Percentiles rank a stretch among this genome's conserved stretches.
Conservation (phyloP, 2,797 vertebrate species). For the Sebastes itinus region DNA sequence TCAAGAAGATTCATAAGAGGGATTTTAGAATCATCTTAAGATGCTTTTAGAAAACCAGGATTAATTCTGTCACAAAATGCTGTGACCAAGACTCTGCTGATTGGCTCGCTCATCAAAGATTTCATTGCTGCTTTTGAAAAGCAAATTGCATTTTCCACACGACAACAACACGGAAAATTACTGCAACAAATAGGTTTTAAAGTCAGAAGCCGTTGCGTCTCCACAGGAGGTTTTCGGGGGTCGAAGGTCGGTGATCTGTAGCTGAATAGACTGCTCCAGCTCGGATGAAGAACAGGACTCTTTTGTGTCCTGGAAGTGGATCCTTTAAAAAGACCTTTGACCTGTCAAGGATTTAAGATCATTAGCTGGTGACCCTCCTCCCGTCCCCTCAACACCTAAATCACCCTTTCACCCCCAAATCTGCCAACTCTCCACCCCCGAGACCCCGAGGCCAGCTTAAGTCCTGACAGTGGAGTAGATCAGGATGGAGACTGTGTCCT, state of each 20-base stretch:
- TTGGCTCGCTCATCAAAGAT: not conserved
- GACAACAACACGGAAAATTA: not conserved
- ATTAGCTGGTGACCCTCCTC: constrained; percentile 69
- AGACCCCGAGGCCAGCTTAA: constrained; percentile 31
- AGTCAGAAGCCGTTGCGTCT: constrained; percentile 8
- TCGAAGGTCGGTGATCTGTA: constrained; percentile 46
- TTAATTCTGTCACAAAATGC: not conserved
- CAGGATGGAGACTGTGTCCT: constrained; percentile 25
- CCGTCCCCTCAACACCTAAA: constrained; percentile 38
- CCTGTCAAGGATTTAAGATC: constrained; percentile 70
- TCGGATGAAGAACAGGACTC: constrained; percentile 48
- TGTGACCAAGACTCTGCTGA: not conserved
- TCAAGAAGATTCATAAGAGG: not conserved
- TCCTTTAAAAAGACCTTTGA: constrained; percentile 70
- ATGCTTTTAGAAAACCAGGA: not conserved
- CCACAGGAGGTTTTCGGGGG: constrained; percentile 7
- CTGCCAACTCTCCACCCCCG: not conserved
- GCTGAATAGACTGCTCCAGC: constrained; percentile 52
- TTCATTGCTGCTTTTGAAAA: not conserved
- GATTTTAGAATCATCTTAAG: not conserved
- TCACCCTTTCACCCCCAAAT: constrained; percentile 53
- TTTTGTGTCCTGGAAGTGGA: constrained; percentile 77
- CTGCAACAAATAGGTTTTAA: not conserved
- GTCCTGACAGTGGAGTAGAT: constrained; percentile 25
- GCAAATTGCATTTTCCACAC: constrained; percentile 13